Conservation (phyloP, 2,888 invertebrate species). For the Pogonocherus hispidulus region DNA sequence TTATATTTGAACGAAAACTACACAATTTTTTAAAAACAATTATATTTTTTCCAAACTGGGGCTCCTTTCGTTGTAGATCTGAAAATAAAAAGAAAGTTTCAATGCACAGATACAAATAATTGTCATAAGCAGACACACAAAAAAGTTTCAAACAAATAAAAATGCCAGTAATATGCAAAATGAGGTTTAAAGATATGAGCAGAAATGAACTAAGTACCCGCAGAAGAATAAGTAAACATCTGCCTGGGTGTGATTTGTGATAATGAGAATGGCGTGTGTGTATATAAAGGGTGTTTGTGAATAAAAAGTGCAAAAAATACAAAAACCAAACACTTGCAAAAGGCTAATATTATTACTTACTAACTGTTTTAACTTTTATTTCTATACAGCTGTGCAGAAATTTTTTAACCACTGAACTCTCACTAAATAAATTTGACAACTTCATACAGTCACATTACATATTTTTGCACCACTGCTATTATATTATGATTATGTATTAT, state of each 20-base stretch:
- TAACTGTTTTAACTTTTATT: constrained; percentile 24
- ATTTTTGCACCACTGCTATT: not conserved
- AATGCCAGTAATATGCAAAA: not conserved
- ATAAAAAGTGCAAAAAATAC: constrained; percentile 36
- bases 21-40: not conserved
- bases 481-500: not conserved
- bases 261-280: not conserved
- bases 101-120: not conserved
- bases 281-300: constrained; percentile 18
- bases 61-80: not conserved
- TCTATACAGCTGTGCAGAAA: constrained; percentile 23
- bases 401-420: constrained; percentile 15
- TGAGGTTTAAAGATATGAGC: constrained; percentile 6
- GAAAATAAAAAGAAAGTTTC: constrained; percentile 8
- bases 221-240: too few species aligned
- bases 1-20: not conserved
- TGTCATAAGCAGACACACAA: not conserved
- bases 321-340: constrained; percentile 30
- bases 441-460: not conserved
- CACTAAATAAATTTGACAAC: constrained; percentile 16
- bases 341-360: constrained; percentile 39
- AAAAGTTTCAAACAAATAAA: constrained; percentile 7
- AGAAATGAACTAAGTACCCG: not conserved
- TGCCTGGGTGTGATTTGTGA: too few species aligned
- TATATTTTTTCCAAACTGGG: not conserved